Conservation (phyloP, 2,113 vertebrate genomes). For the Phalacrocorax aristotelis region DNA sequence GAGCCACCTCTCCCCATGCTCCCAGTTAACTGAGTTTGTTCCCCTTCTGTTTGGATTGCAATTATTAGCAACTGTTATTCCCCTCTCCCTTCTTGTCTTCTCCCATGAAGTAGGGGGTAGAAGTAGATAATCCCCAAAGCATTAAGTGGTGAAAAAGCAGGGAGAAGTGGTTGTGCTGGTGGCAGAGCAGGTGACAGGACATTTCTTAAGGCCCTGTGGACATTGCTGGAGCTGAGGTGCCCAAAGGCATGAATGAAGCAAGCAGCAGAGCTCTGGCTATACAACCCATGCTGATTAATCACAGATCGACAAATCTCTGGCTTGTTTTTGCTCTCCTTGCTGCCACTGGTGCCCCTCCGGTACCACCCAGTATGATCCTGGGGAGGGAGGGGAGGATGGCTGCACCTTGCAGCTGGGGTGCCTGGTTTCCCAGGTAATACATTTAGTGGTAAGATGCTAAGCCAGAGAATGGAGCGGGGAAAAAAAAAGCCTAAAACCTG, state of each 20-base stretch:
- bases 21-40: neutral
- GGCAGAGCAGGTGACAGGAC: neutral
- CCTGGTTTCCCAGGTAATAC: neutral
- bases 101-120: neutral
- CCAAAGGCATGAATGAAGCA: neutral
- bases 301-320: neutral
- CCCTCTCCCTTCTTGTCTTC: neutral
- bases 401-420: neutral
- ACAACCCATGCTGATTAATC: neutral
- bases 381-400: neutral
- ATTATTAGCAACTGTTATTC: neutral
- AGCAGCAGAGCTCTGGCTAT: neutral
- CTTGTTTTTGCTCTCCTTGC: neutral
- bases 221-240: neutral
- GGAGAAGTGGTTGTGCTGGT: neutral
- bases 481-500: neutral
- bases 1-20: neutral
- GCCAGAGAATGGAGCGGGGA: neutral
- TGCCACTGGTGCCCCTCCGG: accelerated
- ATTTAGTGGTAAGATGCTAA: neutral
- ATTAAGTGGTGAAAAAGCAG: neutral
- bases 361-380: neutral
- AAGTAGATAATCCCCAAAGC: neutral
- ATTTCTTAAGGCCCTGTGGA: neutral
- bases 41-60: neutral